Percentiles rank a stretch among this genome's conserved stretches.
Conservation (phyloP, 2,888 invertebrate species). For the Polydrusus pterygomalis region DNA sequence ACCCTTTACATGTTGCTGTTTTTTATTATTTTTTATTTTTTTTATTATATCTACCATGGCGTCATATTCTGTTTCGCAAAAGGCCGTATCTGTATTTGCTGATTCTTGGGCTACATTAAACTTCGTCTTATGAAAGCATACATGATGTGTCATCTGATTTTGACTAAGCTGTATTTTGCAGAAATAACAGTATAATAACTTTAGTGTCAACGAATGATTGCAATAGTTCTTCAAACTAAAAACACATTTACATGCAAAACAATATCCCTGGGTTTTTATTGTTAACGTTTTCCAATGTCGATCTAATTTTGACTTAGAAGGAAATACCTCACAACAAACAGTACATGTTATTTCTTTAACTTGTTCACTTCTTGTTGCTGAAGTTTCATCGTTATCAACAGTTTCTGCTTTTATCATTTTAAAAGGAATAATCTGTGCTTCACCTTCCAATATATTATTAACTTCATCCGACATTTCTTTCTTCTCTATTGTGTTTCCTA, state of each 20-base stretch:
- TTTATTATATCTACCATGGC: not conserved
- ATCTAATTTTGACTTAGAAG: not conserved
- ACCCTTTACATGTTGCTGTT: not conserved
- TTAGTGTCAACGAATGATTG: not conserved
- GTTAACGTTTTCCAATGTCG: not conserved
- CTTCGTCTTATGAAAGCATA: not conserved
- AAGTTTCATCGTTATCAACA: not conserved
- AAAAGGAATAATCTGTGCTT: no score
- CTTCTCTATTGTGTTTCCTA: no score
- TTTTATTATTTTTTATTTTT: not conserved
- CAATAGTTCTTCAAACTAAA: not conserved
- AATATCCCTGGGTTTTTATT: not conserved
- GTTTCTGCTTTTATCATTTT: no score
- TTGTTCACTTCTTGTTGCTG: not conserved
- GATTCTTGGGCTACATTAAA: not conserved
- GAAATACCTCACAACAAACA: slow-evolving; percentile 29
- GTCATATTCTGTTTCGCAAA: not conserved
- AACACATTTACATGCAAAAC: slow-evolving; percentile 12
- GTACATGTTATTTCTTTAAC: not conserved
- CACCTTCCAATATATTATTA: no score
- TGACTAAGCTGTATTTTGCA: not conserved
- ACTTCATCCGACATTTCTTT: no score
- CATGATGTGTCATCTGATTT: not conserved
- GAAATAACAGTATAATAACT: not conserved
- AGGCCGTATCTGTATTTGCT: not conserved